Percentiles rank a stretch among this genome's conserved stretches.
phyloP scores from a whole-genome alignment of 2,113 vertebrate genomes.

The Cariama cristata region DNA sequence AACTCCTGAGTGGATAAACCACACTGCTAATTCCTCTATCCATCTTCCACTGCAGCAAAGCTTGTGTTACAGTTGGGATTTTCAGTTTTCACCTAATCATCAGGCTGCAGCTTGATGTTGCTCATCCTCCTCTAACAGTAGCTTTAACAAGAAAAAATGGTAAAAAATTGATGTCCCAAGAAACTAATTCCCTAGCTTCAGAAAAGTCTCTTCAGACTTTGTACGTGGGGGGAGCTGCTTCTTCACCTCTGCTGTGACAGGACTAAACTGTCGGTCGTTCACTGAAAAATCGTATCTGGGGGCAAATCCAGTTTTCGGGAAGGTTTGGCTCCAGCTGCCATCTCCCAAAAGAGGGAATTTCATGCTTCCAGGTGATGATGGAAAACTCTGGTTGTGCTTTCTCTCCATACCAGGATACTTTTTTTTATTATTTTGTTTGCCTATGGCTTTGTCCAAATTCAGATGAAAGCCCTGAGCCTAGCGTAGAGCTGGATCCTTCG shows the following conservation, averaged over 20 bases:
- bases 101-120: neutral
- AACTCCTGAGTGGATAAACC: neutral
- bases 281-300: fast-evolving
- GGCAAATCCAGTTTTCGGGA: neutral
- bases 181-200: neutral
- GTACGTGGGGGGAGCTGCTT: neutral
- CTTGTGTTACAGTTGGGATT: fast-evolving
- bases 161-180: neutral
- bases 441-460: neutral
- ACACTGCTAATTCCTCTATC: neutral
- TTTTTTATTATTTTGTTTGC: neutral
- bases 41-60: neutral
- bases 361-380: neutral
- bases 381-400: neutral
- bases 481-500: neutral
- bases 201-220: neutral
- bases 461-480: neutral
- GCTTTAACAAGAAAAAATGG: neutral
- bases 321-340: neutral
- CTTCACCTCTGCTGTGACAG: neutral
- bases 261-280: neutral
- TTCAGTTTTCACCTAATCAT: neutral
- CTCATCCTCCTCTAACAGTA: neutral
- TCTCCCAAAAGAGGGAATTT: neutral
- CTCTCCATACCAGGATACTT: neutral